phyloP scores from a whole-genome alignment of 2,113 vertebrate species.

The Ceratotherium simum region DNA sequence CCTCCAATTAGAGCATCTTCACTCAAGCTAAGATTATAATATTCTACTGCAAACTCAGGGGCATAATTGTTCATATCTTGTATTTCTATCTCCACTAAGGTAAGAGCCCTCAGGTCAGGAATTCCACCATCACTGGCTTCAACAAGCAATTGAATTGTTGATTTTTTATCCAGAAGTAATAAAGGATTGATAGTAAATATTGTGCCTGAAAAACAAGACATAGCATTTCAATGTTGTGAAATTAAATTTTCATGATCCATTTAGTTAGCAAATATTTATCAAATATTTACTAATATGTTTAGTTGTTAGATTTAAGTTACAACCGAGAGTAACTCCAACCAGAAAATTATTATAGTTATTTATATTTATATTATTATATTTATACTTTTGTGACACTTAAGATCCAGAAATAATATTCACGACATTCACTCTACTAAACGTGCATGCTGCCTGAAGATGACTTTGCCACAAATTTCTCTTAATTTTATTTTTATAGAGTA shows the following conservation, averaged over 20 bases:
- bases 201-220: slow-evolving; percentile 89
- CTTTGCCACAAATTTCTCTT: neutral
- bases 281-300: neutral
- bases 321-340: neutral
- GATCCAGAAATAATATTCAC: neutral
- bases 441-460: neutral
- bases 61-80: slow-evolving; percentile 90
- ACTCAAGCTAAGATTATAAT: slow-evolving; percentile 89
- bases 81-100: slow-evolving; percentile 88
- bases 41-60: slow-evolving; percentile 88
- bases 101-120: slow-evolving; percentile 87
- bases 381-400: slow-evolving; percentile 10
- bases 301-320: neutral
- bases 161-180: slow-evolving; percentile 82
- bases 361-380: slow-evolving; percentile 9
- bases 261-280: neutral
- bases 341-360: neutral
- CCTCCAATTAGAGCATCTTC: slow-evolving; percentile 89
- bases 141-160: slow-evolving; percentile 89
- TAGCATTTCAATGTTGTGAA: neutral
- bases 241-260: neutral
- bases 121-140: slow-evolving; percentile 92
- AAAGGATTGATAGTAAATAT: slow-evolving; percentile 88
- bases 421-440: neutral
- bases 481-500: slow-evolving; percentile 37